These are phyloP conservation scores for Dryobota labecula DNA, from an alignment of 2,888 invertebrate genomes.

Conservation along the genomic window DNA sequence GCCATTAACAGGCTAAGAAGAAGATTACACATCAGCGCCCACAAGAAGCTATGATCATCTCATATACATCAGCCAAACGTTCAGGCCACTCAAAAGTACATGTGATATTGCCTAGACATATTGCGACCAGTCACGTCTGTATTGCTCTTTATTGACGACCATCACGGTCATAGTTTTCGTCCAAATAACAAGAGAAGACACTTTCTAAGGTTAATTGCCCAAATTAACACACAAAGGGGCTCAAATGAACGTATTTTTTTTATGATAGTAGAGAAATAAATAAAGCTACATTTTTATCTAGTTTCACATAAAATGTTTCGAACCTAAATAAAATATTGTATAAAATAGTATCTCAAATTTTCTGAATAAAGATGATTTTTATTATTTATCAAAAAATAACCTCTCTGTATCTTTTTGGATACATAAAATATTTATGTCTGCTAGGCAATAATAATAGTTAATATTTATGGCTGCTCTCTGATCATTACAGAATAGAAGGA, in stretches of 20 bases:
- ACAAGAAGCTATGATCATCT: neutral
- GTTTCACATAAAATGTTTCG: neutral
- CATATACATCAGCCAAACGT: neutral
- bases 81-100: neutral
- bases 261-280: neutral
- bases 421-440: constrained; percentile 18
- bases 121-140: neutral
- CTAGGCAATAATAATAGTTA: too few species aligned
- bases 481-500: constrained; percentile 55
- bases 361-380: constrained; percentile 9
- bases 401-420: neutral
- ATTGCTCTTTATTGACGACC: neutral
- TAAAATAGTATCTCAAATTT: neutral
- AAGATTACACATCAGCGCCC: neutral
- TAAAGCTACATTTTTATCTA: neutral
- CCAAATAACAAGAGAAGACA: neutral
- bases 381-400: constrained; percentile 13
- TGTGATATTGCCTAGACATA: neutral
- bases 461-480: constrained; percentile 17
- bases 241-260: neutral
- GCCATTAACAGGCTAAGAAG: too few species aligned
- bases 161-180: too few species aligned
- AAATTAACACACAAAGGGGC: neutral
- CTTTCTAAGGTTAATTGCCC: neutral
- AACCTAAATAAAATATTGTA: constrained; percentile 1